Conservation (phyloP, 2,888 invertebrate species). For the Scaptomyza reducta region DNA sequence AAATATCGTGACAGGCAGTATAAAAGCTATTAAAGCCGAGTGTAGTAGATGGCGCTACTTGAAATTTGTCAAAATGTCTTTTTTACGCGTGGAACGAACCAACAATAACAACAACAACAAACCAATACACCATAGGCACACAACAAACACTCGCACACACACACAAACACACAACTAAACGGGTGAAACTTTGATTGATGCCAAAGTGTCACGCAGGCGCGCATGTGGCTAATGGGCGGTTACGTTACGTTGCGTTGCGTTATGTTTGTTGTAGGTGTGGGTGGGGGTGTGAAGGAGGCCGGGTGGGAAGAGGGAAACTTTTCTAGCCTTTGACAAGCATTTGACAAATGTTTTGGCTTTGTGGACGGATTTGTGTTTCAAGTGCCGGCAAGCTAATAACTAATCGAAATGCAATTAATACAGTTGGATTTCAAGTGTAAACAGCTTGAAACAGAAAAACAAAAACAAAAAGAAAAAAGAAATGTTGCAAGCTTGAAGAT, state of each 20-base stretch:
- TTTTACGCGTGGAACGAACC: slow-evolving; percentile 65
- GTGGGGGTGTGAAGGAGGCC: no score
- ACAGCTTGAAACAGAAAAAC: slow-evolving; percentile 19
- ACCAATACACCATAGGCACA: background rate
- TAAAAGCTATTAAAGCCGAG: slow-evolving; percentile 81
- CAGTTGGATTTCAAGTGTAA: slow-evolving; percentile 42
- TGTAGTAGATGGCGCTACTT: slow-evolving; percentile 81
- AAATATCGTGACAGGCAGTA: slow-evolving; percentile 81
- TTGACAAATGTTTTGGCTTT: slow-evolving; percentile 79
- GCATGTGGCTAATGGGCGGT: slow-evolving; percentile 82
- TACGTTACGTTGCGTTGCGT: slow-evolving; percentile 21
- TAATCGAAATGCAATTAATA: slow-evolving; percentile 53
- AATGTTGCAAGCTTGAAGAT: slow-evolving; percentile 2
- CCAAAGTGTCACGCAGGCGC: slow-evolving; percentile 82
- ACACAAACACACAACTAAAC: slow-evolving; percentile 39
- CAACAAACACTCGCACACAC: slow-evolving; percentile 25
- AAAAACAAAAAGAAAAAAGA: background rate
- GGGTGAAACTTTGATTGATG: slow-evolving; percentile 83
- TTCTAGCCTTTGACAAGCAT: slow-evolving; percentile 75
- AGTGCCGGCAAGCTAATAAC: slow-evolving; percentile 22
- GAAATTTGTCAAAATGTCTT: slow-evolving; percentile 83
- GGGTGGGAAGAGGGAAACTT: slow-evolving; percentile 38
- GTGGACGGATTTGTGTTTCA: slow-evolving; percentile 38
- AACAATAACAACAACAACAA: slow-evolving; percentile 44
- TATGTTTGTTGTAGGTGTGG: no score